Evolutionary conservation across 64 coral and sea anemone species (phyloP).

Genomic region (Orbicella faveolata): DNA sequence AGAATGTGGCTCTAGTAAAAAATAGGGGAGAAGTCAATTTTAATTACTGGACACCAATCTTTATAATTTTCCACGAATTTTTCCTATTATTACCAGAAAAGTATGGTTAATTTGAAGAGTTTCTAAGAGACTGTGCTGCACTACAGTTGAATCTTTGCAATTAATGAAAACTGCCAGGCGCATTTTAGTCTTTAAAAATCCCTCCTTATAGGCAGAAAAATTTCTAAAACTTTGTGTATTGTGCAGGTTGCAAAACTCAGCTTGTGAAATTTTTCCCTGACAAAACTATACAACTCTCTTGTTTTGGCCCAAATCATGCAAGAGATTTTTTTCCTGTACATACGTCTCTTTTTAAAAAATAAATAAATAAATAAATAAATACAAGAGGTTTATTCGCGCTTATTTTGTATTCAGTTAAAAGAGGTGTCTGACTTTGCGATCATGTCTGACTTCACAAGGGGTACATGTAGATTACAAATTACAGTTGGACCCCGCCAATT

Average conservation of each 20-base stretch:
- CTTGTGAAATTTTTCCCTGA: no score
- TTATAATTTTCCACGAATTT: neutral
- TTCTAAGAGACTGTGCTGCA: neutral
- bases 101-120: neutral
- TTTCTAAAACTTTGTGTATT: no score
- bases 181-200: neutral
- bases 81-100: neutral
- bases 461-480: neutral
- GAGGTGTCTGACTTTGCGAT: neutral
- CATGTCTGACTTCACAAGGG: neutral
- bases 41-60: neutral
- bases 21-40: neutral
- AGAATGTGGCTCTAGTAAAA: neutral
- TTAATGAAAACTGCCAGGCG: neutral
- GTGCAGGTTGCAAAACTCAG: no score
- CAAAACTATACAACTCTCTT: neutral
- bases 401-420: neutral
- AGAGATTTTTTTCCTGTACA: neutral
- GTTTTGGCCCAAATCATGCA: neutral
- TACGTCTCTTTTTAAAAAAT: neutral
- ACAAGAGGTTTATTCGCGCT: neutral
- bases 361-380: neutral
- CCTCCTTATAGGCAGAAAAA: neutral
- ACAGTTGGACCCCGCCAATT: no score
- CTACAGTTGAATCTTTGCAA: neutral